phyloP scores from a whole-genome alignment of 1,140 invertebrate genomes.

The Lasioglossum albipes region DNA sequence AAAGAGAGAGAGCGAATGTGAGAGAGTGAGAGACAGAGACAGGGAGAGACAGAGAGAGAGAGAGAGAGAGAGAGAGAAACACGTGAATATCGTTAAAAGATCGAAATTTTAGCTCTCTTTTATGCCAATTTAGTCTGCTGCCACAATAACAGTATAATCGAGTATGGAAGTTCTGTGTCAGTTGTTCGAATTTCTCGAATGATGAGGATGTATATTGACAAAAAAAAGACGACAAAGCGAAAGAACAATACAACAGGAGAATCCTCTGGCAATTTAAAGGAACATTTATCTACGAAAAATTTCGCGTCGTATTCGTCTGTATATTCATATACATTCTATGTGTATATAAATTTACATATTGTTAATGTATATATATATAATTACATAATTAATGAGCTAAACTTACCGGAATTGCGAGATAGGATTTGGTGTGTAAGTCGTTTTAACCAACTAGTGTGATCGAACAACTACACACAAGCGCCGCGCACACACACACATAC shows the following conservation, averaged over 20 bases:
- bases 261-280: not conserved
- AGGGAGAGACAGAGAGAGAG: not conserved
- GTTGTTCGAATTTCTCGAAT: slow-evolving; percentile 19
- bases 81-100: slow-evolving; percentile 51
- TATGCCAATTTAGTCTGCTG: slow-evolving; percentile 76
- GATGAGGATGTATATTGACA: slow-evolving; percentile 1
- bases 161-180: not conserved
- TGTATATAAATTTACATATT: too few species aligned
- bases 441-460: slow-evolving; percentile 74
- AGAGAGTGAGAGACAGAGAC: slow-evolving; percentile 45
- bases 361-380: not conserved
- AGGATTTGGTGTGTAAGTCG: slow-evolving; percentile 72
- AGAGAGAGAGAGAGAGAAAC: slow-evolving; percentile 37
- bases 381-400: slow-evolving; percentile 59
- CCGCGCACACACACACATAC: slow-evolving; percentile 19
- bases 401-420: slow-evolving; percentile 72
- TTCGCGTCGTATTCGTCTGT: not conserved
- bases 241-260: not conserved
- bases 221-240: not conserved
- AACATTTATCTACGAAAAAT: slow-evolving; percentile 20
- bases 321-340: too few species aligned
- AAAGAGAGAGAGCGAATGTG: slow-evolving; percentile 24
- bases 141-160: slow-evolving; percentile 48
- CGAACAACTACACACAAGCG: slow-evolving; percentile 68
- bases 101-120: slow-evolving; percentile 52